Evolutionary conservation across 2,888 invertebrate genomes (phyloP).

Genomic region (Acanthococcus lagerstroemiae): DNA sequence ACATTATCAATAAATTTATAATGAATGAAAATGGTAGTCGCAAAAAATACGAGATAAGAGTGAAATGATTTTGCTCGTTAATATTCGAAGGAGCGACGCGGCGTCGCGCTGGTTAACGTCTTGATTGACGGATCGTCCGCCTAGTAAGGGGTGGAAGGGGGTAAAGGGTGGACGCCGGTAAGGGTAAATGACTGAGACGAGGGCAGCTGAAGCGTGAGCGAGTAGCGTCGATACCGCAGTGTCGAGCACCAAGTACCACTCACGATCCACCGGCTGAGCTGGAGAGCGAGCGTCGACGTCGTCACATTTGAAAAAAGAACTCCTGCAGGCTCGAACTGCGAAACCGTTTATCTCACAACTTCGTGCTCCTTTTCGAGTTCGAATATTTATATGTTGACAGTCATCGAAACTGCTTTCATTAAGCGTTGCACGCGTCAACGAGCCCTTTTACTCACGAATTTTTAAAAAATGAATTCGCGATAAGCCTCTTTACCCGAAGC

Average conservation of each 20-base stretch:
- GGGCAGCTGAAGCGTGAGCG: conserved; percentile 12
- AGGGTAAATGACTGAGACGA: too few relatives aligned
- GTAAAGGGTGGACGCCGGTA: background rate
- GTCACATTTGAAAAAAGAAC: conserved; percentile 5
- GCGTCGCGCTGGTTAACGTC: background rate
- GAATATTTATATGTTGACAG: conserved; percentile 31
- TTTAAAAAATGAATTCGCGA: background rate
- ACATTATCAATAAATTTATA: conserved; percentile 13
- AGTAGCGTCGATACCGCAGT: conserved; percentile 1
- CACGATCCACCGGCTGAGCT: background rate
- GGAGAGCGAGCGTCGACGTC: background rate
- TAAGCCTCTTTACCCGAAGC: background rate
- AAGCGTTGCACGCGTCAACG: background rate
- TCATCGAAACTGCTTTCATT: conserved; percentile 8
- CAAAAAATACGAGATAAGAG: conserved; percentile 18
- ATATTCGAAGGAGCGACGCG: conserved; percentile 3
- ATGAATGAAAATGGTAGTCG: conserved; percentile 12
- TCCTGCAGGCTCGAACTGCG: background rate
- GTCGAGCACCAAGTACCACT: conserved; percentile 9
- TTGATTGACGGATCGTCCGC: background rate
- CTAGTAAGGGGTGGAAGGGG: background rate
- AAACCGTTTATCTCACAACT: conserved; percentile 22
- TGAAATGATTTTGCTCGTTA: conserved; percentile 30
- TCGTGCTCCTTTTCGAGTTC: conserved; percentile 25
- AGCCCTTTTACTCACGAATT: background rate